Evolutionary conservation across 1,140 invertebrate genomes (phyloP).

Genomic region (Eufriesea mexicana): DNA sequence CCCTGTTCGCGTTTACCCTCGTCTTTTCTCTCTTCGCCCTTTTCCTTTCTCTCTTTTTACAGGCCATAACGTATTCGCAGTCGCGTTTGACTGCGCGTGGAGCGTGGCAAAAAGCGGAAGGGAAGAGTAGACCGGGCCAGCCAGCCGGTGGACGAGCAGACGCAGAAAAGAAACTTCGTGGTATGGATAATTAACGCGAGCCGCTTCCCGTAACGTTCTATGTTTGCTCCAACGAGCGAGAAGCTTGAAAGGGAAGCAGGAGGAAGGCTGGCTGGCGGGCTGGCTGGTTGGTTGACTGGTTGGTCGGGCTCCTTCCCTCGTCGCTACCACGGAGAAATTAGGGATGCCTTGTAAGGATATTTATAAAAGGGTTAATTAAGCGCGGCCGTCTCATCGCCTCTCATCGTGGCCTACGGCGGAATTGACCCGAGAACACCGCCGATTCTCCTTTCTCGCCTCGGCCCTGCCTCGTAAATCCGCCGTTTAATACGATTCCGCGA

Average conservation of each 20-base stretch:
- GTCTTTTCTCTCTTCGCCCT: neutral
- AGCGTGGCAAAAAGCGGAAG: conserved; percentile 47
- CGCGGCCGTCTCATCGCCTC: conserved; percentile 49
- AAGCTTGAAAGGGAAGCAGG: conserved; percentile 54
- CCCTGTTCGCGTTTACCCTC: no score
- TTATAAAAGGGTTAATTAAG: conserved; percentile 78
- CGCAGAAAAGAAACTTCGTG: conserved; percentile 55
- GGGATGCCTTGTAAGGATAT: conserved; percentile 75
- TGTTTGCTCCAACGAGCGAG: conserved; percentile 61
- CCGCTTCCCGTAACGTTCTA: conserved; percentile 58
- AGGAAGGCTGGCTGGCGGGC: neutral
- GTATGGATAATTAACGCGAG: conserved; percentile 75
- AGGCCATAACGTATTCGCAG: neutral
- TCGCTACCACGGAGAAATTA: conserved; percentile 67
- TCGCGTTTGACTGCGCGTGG: conserved; percentile 30
- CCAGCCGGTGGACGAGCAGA: conserved; percentile 28
- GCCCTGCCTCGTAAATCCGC: conserved; percentile 32
- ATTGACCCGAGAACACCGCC: neutral
- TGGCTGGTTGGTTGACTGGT: neutral
- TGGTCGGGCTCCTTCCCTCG: conserved; percentile 33
- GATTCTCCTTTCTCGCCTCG: conserved; percentile 30
- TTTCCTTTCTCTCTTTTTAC: neutral
- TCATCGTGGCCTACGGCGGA: conserved; percentile 41
- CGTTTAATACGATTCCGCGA: conserved; percentile 39
- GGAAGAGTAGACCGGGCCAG: conserved; percentile 46